A percentile compares a stretch with the other conserved stretches of the same genome.
These are phyloP conservation scores for Penaeus japonicus DNA, from an alignment of 1,140 invertebrate species.

Conservation along the genomic window DNA sequence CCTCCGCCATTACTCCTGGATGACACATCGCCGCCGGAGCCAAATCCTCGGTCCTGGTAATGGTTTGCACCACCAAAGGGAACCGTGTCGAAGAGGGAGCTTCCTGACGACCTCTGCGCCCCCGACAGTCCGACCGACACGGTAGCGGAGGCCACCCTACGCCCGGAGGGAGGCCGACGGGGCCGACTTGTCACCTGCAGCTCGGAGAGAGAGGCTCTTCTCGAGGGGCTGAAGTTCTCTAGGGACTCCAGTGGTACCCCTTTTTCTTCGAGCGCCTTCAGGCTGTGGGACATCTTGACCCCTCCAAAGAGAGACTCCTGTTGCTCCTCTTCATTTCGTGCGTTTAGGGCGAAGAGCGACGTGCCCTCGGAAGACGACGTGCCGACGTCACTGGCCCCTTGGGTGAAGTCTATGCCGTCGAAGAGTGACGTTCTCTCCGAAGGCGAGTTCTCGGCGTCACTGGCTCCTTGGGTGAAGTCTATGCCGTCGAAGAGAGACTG, in stretches of 20 bases:
- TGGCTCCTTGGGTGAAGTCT: not conserved
- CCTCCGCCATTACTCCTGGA: too few species aligned
- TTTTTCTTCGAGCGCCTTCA: constrained; percentile 9
- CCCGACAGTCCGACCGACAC: not conserved
- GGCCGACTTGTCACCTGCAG: not conserved
- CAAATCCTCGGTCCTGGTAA: too few species aligned
- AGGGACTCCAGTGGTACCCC: not conserved
- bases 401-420: too few species aligned
- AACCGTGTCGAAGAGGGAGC: not conserved
- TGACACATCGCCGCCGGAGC: too few species aligned
- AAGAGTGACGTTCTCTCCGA: not conserved
- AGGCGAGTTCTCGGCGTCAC: not conserved
- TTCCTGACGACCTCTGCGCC: not conserved
- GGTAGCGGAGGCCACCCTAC: constrained; percentile 26
- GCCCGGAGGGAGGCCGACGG: too few species aligned
- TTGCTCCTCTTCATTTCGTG: not conserved
- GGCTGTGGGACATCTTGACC: constrained; percentile 38
- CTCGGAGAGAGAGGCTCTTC: not conserved
- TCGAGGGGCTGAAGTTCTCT: not conserved
- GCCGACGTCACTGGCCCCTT: not conserved
- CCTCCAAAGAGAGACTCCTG: constrained; percentile 41
- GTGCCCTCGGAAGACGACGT: not conserved
- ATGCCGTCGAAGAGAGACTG: too few species aligned
- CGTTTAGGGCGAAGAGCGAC: not conserved
- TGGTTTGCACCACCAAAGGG: not conserved